Evolutionary conservation across 30 jellyfish, hydroid and myxozoan species (phyloP).

Genomic region (Turritopsis dohrnii): DNA sequence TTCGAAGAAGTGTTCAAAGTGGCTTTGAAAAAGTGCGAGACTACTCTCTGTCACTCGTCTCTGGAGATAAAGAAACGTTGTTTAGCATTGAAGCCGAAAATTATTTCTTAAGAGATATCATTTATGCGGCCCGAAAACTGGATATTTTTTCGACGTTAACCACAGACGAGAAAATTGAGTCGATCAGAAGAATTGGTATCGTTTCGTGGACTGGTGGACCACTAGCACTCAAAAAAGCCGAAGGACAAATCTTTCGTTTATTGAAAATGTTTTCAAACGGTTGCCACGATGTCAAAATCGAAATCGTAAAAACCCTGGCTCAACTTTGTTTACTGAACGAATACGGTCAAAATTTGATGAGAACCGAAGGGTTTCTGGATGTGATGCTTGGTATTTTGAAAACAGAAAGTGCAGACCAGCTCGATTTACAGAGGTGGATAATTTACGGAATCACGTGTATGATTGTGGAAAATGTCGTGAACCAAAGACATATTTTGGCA

Average conservation of each 20-base stretch:
- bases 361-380: constrained; percentile 25
- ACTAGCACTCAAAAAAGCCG: constrained; percentile 19
- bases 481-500: constrained; percentile 17
- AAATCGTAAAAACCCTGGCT: constrained; percentile 18
- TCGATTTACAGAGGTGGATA: constrained; percentile 22
- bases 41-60: constrained; percentile 20
- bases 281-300: constrained; percentile 12
- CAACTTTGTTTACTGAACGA: constrained; percentile 12
- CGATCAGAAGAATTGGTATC: constrained; percentile 18
- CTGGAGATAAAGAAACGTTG: constrained; percentile 21
- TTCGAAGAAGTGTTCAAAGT: constrained; percentile 27
- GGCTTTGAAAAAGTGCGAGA: constrained; percentile 30
- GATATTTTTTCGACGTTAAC: background rate
- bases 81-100: constrained; percentile 11
- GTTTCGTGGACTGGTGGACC: constrained; percentile 36
- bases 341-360: background rate
- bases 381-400: background rate
- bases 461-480: constrained; percentile 7
- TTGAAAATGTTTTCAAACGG: background rate
- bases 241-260: constrained; percentile 9
- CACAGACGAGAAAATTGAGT: constrained; percentile 10
- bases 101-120: constrained; percentile 14
- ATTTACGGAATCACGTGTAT: constrained; percentile 1
- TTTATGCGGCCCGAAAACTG: background rate
- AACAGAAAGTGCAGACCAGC: background rate